Evolutionary conservation across 2,113 vertebrate species (phyloP).

Genomic region (Colossoma macropomum): DNA sequence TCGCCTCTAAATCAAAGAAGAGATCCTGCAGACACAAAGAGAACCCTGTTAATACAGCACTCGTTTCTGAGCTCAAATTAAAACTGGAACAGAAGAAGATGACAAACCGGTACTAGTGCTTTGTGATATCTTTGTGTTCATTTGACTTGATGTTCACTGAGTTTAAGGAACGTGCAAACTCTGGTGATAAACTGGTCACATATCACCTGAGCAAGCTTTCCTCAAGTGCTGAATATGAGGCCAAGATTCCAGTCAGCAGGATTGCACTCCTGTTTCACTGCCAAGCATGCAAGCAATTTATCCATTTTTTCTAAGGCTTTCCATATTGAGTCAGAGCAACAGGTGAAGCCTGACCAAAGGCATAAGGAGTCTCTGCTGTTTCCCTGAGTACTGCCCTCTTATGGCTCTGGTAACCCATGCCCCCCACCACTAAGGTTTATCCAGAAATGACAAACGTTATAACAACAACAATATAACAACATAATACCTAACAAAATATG

Average conservation of each 20-base stretch:
- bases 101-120: conserved; percentile 66
- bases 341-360: not conserved
- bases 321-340: not conserved
- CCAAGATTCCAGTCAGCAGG: conserved; percentile 45
- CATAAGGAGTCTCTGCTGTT: not conserved
- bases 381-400: conserved; percentile 55
- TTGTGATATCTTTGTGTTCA: not conserved
- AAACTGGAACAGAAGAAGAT: conserved; percentile 87
- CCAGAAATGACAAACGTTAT: too few relatives aligned
- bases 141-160: not conserved
- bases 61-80: conserved; percentile 94
- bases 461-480: not conserved
- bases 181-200: not conserved
- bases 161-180: not conserved
- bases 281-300: conserved; percentile 63
- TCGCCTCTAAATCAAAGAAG: conserved; percentile 72
- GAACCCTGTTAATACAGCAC: conserved; percentile 75
- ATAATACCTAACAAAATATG: not conserved
- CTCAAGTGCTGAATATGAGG: conserved; percentile 44
- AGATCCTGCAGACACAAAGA: conserved; percentile 67
- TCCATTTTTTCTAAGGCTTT: conserved; percentile 60
- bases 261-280: conserved; percentile 53
- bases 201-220: conserved; percentile 29
- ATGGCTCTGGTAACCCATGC: conserved; percentile 36
- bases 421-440: not conserved